Evolutionary conservation across 2,797 vertebrate species (phyloP), one percentile per base, ranked within the genome.

Genomic region (Falco biarmicus): DNA sequence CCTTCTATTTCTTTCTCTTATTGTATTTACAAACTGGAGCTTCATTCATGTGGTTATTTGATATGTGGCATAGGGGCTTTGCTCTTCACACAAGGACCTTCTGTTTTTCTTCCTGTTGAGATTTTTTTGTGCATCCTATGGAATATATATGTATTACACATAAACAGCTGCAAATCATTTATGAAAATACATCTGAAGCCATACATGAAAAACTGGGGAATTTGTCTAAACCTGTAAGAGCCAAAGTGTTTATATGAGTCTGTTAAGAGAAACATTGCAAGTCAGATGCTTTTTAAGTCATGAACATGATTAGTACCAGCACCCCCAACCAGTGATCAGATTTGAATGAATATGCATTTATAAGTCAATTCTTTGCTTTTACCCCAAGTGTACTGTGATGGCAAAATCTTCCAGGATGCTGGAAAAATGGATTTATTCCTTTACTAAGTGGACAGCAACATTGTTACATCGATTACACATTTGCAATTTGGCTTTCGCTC

Each of bases 341-440:
- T 57, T 89, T 93, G 73, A 87, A 76, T 48, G 22, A 83, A 66
- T 39, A 54, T 31, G n/a, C 3, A 5, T 87, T 91, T 84, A 26
- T 54, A 88, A 48, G 61, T 87, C 50, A 76, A 51, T 84, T 74
- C 43, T 84, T 91, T 53, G 41, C 50, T 63, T 64, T 89, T 94
- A 45, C 31, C 9, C 56, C 43, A 74, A 78, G 18, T n/a, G 11
- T 51, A 19, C 21, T 51, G 61, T 39, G 56, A 43, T 89, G 50
- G 60, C n/a, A 90, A 63, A 53, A 47, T 78, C 87, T 81, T 83
- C 90, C 43, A 80, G 28, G n/a, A 37, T 61, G 78, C 24, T 83
- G 56, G 32, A 48, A 47, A 85, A 93, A 79, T 63, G 9, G 83
- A 84, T 86, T 87, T 86, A 80, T 89, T 95, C 34, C 89, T 89